Percentiles rank a stretch among this genome's conserved stretches.
Conservation (phyloP, 2,888 invertebrate species). For the Orthonychiurus folsomi region DNA sequence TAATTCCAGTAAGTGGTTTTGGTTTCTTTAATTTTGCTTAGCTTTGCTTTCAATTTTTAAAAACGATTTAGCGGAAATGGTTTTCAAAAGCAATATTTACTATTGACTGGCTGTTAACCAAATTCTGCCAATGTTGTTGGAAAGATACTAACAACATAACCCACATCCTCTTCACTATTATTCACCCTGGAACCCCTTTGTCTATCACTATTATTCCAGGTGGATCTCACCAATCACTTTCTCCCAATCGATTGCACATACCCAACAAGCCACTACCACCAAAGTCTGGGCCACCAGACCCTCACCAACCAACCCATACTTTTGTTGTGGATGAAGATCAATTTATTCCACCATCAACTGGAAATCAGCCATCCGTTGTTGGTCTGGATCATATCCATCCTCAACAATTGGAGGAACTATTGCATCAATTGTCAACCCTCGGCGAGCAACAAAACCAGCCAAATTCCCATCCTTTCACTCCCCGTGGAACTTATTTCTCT, state of each 20-base stretch:
- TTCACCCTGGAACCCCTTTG: background rate
- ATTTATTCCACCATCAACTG: slow-evolving; percentile 35
- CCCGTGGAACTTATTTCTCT: slow-evolving; percentile 30
- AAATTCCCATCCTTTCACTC: slow-evolving; percentile 21
- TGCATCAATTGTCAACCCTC: slow-evolving; percentile 34
- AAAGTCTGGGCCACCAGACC: background rate
- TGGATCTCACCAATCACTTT: background rate
- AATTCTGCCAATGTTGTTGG: too few relatives aligned
- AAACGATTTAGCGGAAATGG: background rate
- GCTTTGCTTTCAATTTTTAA: background rate
- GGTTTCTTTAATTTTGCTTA: background rate
- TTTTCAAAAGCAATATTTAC: too few relatives aligned
- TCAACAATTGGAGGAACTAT: slow-evolving; percentile 36
- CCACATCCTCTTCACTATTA: too few relatives aligned
- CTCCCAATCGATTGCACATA: background rate
- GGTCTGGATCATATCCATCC: slow-evolving; percentile 35
- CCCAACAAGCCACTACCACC: background rate
- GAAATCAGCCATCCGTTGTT: slow-evolving; percentile 31
- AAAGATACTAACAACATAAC: too few relatives aligned
- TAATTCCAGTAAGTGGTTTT: slow-evolving; percentile 21
- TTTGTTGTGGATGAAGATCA: slow-evolving; percentile 32
- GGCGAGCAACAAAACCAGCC: slow-evolving; percentile 15
- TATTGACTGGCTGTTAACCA: too few relatives aligned
- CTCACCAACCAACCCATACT: slow-evolving; percentile 16
- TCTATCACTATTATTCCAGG: background rate